Evolutionary conservation across 2,797 vertebrate genomes (phyloP).

Genomic region (Halcyon smyrnensis): DNA sequence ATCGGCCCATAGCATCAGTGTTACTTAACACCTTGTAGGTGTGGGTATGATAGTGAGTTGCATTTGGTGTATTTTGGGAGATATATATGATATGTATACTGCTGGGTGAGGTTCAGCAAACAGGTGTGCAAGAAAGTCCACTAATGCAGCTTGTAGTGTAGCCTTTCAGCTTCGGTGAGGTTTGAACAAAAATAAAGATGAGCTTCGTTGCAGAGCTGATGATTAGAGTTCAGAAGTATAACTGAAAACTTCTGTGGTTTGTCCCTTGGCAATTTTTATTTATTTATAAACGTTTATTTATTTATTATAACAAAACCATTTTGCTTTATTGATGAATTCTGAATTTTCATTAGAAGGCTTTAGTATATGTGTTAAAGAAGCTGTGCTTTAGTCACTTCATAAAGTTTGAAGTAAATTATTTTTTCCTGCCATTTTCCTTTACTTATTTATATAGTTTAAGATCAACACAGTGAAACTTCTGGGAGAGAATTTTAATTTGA

Average conservation of each 20-base stretch:
- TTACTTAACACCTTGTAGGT: fast-evolving
- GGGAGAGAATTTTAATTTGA: neutral
- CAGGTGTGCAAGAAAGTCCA: fast-evolving
- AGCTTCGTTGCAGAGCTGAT: neutral
- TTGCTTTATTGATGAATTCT: neutral
- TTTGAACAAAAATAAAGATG: neutral
- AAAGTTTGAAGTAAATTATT: neutral
- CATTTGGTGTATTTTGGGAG: too few species aligned
- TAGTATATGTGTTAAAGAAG: neutral
- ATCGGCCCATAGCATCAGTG: too few species aligned
- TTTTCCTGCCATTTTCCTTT: neutral
- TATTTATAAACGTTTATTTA: too few species aligned
- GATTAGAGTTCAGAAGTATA: neutral
- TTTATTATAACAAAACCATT: neutral
- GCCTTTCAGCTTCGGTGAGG: neutral
- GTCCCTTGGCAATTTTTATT: neutral
- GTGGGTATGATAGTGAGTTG: fast-evolving
- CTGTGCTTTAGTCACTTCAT: neutral
- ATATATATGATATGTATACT: fast-evolving
- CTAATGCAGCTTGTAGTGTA: neutral
- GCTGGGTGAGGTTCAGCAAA: neutral
- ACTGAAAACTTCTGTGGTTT: neutral
- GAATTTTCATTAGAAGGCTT: neutral
- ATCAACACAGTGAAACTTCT: neutral
- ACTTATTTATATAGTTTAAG: neutral